Evolutionary conservation across 2,888 invertebrate genomes (phyloP), one percentile per base, ranked within the genome.

Genomic region (Tromatobia lineatoria): DNA sequence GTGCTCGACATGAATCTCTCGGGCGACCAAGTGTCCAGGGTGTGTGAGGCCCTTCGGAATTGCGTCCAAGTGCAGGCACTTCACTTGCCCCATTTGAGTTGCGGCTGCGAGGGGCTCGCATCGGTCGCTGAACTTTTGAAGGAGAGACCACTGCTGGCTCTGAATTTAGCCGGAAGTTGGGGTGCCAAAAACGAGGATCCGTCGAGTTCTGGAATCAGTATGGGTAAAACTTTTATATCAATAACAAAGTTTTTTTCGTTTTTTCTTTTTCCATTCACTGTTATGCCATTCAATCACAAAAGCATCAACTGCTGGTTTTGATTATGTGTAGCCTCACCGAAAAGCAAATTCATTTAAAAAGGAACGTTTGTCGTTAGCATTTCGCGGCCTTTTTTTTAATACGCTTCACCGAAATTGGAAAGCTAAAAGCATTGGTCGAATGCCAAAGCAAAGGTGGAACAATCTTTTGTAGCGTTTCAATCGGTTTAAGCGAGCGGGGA

Each of bases 1-100:
- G 94, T 95, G n/a, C 92, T 95, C 80, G 95, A 95, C 92, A 93
- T 95, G 90, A 95, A 95, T 89, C 92, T 95, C 81, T 94, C 94
- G 77, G 94, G 95, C 42, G 93, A 94, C 57, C 95, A 95, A 92
- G 94, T 95, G 83, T 94, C 94, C 59, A 94, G 95, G 87, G 92
- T 95, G 80, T 95, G 95, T 89, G 90, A 92, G 4, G 94, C 94
- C 11, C 92, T 95, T 42, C 94, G 95, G 85, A 93, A 93, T 85
- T 95, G 94, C 88, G 93, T 94, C 66, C 94, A 94, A 88, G 94
- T 95, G 57, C 94, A 94, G 80, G 94, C 95, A 52, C 90, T 95
- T 78, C 95, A 95, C 85, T 92, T 95, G 86, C 95, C 95, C 11
- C 95, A 95, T 91, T 92, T 95, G 79, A 94, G 95, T 78, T 95